phyloP scores from a whole-genome alignment of 2,113 vertebrate genomes.

The Sinocyclocheilus rhinocerous region DNA sequence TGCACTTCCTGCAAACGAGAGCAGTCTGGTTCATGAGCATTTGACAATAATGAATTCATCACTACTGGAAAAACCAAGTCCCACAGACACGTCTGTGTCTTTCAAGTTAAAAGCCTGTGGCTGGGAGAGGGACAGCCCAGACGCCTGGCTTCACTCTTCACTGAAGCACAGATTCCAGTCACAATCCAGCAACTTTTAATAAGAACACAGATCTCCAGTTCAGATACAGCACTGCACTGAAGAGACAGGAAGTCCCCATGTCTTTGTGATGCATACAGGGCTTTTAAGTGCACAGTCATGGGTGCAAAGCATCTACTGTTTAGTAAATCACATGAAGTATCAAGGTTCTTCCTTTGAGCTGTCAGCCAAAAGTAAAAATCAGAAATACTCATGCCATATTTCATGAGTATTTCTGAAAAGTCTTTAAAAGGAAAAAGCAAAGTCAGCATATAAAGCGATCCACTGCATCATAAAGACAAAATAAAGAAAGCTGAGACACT shows the following conservation, averaged over 20 bases:
- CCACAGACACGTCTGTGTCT: not conserved
- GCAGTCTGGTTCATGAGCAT: not conserved
- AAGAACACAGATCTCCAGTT: not conserved
- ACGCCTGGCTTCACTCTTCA: not conserved
- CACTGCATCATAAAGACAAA: not conserved
- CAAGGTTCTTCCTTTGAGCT: conserved; percentile 14
- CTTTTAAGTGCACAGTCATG: not conserved
- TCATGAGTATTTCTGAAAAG: not conserved
- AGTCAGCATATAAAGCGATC: not conserved
- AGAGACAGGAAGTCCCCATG: not conserved
- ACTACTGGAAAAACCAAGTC: not conserved
- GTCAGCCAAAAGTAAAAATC: not conserved
- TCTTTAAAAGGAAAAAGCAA: not conserved
- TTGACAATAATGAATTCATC: conserved; percentile 17
- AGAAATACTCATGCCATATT: not conserved
- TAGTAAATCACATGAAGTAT: not conserved
- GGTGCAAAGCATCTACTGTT: not conserved
- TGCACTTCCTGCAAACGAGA: not conserved
- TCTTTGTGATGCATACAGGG: not conserved
- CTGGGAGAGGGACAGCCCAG: not conserved
- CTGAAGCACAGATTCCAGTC: conserved; percentile 16
- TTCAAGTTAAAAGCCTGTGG: not conserved
- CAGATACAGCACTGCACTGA: not conserved
- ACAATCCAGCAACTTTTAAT: not conserved
- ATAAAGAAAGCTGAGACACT: not conserved